Conservation (phyloP, 2,113 vertebrate species). For the Pterophyllum scalare region DNA sequence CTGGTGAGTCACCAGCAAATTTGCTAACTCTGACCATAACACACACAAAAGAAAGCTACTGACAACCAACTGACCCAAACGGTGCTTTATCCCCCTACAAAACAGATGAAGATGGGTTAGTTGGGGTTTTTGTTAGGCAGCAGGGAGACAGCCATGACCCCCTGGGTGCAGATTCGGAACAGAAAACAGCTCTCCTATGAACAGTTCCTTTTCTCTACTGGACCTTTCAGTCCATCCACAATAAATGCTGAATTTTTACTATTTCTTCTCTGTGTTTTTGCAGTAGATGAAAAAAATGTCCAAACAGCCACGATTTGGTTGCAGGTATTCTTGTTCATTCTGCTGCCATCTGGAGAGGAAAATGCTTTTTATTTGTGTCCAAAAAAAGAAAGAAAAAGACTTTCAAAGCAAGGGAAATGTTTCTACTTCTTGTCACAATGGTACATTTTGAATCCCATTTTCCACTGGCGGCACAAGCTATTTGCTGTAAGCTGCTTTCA, state of each 20-base stretch:
- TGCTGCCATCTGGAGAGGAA: neutral
- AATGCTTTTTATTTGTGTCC: neutral
- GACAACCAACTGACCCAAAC: neutral
- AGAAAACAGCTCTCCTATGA: too few relatives aligned
- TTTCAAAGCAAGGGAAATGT: neutral
- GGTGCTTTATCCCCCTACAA: neutral
- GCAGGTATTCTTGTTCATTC: neutral
- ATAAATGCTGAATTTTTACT: neutral
- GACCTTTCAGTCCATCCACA: neutral
- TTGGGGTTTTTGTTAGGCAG: too few relatives aligned
- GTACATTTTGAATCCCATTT: neutral
- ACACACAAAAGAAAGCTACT: neutral
- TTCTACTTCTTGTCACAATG: neutral
- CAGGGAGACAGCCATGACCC: too few relatives aligned
- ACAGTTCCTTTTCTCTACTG: neutral
- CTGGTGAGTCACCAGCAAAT: neutral
- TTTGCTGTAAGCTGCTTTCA: slow-evolving; percentile 6
- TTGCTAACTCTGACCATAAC: neutral
- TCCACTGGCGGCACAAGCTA: neutral
- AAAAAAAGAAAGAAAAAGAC: neutral
- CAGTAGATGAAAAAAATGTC: neutral
- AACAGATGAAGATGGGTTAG: too few relatives aligned
- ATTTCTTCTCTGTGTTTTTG: neutral
- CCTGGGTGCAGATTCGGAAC: too few relatives aligned
- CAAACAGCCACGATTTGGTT: neutral